Base-by-base conservation (phyloP, 2,797 vertebrate species). In the Streptopelia turtur region DNA sequence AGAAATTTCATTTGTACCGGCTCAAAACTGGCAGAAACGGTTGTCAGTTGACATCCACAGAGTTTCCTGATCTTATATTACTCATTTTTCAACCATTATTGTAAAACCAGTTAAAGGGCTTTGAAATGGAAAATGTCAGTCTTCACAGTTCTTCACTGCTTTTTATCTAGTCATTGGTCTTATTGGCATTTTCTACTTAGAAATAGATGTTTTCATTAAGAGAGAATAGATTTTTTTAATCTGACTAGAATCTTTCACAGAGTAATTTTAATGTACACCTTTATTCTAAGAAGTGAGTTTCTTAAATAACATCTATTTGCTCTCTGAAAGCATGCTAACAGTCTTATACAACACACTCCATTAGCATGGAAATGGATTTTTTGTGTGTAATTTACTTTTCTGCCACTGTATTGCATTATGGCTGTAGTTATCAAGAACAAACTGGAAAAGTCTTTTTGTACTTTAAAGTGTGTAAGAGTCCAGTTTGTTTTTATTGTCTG, bases 331-430 rank as follows among this genome's bases (percentile, higher is more conserved):
- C 71, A 90, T 83, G 83, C 52, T 94, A 96, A 90, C 59, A 79
- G 72, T 84, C 63, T 96, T 90, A 83, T 77, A 71, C 90, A 96
- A 84, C 64, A 94, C 55, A 94, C 59, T 94, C 93, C 78, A 97
- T 97, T 98, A 96, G 81, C 89, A 96, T 94, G 91, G 83, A 96
- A 96, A 97, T 97, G 72, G 86, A 93, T 93, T 96, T 96, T 95
- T 95, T 89, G 87, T 89, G 59, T 97, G 68, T 83, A 95, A 97
- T 97, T 97, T 97, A 95, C 91, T 97, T 92, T 94, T 76, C 66
- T 57, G 45, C 57, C 59, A 35, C 84, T 72, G 47, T 90, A 74
- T 95, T 97, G 87, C 65, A 89, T 97, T 95, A 91, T 60, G 93
- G 39, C 30, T 94, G 50, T 69, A 92, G 86, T 92, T 97, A 90